Conservation (phyloP, 2,113 vertebrate genomes). For the Oncorhynchus clarkii region DNA sequence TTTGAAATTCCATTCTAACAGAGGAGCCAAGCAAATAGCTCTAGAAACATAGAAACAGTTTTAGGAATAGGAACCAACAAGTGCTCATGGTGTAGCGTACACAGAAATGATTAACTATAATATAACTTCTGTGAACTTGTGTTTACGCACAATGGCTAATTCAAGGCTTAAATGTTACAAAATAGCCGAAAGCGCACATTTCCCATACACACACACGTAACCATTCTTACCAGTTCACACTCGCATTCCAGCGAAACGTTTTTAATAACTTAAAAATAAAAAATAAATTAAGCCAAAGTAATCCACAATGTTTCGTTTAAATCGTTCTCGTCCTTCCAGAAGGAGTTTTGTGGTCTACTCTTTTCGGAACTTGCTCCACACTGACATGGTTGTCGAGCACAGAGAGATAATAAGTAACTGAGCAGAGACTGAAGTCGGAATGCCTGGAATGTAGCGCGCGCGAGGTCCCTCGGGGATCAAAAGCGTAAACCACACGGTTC, state of each 20-base stretch:
- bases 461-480: conserved; percentile 83
- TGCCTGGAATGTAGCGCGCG: conserved; percentile 89
- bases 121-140: not conserved
- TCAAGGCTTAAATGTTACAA: not conserved
- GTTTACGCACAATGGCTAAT: not conserved
- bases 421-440: conserved; percentile 81
- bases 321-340: conserved; percentile 46
- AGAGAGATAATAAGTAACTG: conserved; percentile 79
- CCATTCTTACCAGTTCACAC: conserved; percentile 65
- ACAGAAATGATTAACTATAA: not conserved
- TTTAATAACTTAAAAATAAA: conserved; percentile 7
- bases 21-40: conserved; percentile 52
- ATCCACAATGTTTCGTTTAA: conserved; percentile 45
- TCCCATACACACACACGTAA: not conserved
- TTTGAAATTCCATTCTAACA: conserved; percentile 62
- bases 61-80: conserved; percentile 7
- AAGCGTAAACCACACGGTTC: conserved; percentile 64
- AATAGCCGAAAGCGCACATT: not conserved
- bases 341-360: conserved; percentile 19
- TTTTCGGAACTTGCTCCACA: conserved; percentile 37
- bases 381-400: conserved; percentile 62
- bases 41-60: not conserved
- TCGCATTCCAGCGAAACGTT: conserved; percentile 41
- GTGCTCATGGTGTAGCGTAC: not conserved
- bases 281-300: conserved; percentile 15